Percentiles rank a stretch among this genome's conserved stretches.
Evolutionary conservation across 2,888 invertebrate genomes (phyloP).

Genomic region (Digitonthophagus gazella): DNA sequence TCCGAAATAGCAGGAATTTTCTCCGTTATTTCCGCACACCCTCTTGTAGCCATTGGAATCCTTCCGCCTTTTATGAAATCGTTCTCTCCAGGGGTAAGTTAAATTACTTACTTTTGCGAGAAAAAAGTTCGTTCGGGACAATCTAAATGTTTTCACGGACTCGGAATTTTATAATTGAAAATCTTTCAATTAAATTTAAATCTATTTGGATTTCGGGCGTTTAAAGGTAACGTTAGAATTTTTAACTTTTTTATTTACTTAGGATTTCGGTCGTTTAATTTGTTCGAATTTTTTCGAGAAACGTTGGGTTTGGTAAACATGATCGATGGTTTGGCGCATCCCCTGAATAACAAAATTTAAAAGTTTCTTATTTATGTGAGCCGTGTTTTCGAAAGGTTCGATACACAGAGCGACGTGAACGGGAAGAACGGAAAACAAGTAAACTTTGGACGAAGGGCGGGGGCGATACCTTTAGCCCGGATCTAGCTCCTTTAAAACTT

Average conservation of each 20-base stretch:
- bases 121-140: background rate
- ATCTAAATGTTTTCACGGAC: background rate
- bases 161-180: background rate
- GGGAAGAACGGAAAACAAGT: constrained; percentile 5
- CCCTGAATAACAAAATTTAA: constrained; percentile 14
- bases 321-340: constrained; percentile 7
- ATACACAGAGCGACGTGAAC: background rate
- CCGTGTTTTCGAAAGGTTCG: constrained; percentile 2
- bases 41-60: background rate
- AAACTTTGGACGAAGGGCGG: constrained; percentile 1
- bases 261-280: background rate
- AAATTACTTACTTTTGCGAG: background rate
- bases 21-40: background rate
- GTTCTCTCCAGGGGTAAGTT: background rate
- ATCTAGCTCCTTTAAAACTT: constrained; percentile 9
- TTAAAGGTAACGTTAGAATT: background rate
- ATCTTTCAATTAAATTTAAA: background rate
- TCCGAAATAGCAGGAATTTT: background rate
- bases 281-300: background rate
- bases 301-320: background rate
- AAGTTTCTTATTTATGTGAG: constrained; percentile 14
- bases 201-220: background rate
- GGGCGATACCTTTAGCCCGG: constrained; percentile 8
- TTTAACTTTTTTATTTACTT: background rate
- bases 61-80: background rate